Percentiles rank a stretch among this genome's conserved stretches.
phyloP scores from a whole-genome alignment of 2,113 vertebrate species.

The Cebus imitator region DNA sequence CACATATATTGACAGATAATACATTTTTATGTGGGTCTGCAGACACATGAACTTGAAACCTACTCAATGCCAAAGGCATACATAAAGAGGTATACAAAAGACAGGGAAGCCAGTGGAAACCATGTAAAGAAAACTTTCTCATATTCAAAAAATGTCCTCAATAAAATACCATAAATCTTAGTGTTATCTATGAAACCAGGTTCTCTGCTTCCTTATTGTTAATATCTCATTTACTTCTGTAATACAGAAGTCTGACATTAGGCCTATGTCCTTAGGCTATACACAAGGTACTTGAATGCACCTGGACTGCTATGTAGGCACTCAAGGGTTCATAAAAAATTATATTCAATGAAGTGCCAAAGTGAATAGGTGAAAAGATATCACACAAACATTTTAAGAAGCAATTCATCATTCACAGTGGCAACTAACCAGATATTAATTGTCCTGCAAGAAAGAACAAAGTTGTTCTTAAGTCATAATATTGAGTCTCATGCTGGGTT shows the following conservation, averaged over 20 bases:
- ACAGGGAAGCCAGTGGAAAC: neutral
- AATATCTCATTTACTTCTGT: slow-evolving; percentile 23
- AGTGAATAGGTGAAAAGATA: slow-evolving; percentile 7
- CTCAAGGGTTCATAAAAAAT: slow-evolving; percentile 24
- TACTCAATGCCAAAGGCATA: neutral
- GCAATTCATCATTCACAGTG: neutral
- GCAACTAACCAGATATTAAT: slow-evolving; percentile 39
- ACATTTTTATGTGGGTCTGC: slow-evolving; percentile 38
- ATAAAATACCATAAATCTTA: neutral
- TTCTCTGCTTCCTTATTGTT: neutral
- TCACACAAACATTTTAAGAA: neutral
- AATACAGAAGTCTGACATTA: neutral
- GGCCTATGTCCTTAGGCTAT: neutral
- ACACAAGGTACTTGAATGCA: neutral
- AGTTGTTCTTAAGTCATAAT: slow-evolving; percentile 40
- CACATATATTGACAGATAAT: neutral
- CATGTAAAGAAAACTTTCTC: neutral
- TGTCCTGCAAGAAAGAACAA: slow-evolving; percentile 34
- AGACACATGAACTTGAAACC: slow-evolving; percentile 32
- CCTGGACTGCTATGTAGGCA: neutral
- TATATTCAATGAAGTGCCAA: neutral
- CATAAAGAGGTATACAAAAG: neutral
- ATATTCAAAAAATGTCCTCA: neutral
- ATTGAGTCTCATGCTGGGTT: slow-evolving; percentile 48
- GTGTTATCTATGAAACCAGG: neutral